A percentile compares a stretch with the other conserved stretches of the same genome.
These are phyloP conservation scores for Plutomurus gul DNA, from an alignment of 1,140 invertebrate species.

Conservation along the genomic window DNA sequence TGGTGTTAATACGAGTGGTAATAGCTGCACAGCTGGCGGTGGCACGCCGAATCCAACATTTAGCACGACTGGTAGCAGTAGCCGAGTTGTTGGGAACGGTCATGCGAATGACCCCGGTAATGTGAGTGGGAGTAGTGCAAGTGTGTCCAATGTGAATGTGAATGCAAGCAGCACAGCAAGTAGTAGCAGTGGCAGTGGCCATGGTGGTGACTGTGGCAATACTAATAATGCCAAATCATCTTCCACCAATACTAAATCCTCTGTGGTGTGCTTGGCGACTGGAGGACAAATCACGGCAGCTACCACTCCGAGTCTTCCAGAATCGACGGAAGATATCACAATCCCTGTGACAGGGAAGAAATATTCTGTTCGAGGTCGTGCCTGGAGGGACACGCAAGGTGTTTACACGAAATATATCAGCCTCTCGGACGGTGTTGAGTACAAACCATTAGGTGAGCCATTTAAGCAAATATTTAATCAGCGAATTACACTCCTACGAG, in stretches of 20 bases:
- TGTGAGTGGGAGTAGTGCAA: constrained; percentile 1
- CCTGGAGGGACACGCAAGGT: constrained; percentile 55
- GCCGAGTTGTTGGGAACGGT: background rate
- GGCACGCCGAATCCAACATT: background rate
- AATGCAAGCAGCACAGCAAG: background rate
- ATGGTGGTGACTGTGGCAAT: no score
- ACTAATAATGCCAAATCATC: background rate
- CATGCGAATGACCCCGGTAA: constrained; percentile 31
- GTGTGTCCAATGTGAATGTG: constrained; percentile 4
- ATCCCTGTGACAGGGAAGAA: constrained; percentile 57
- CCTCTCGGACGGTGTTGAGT: constrained; percentile 55
- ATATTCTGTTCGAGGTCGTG: constrained; percentile 55
- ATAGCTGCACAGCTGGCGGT: background rate
- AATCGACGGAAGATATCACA: constrained; percentile 54
- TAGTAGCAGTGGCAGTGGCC: background rate
- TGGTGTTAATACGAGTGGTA: background rate
- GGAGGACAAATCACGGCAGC: background rate
- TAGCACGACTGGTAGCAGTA: background rate
- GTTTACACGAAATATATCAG: constrained; percentile 56
- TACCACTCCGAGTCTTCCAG: background rate
- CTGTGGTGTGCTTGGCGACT: background rate
- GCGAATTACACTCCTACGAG: no score
- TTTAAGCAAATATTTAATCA: no score
- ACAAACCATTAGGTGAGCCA: constrained; percentile 57
- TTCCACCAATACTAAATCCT: background rate